These are phyloP conservation scores for Xanthostigma xanthostigma DNA, from an alignment of 2,888 invertebrate species.

Conservation along the genomic window DNA sequence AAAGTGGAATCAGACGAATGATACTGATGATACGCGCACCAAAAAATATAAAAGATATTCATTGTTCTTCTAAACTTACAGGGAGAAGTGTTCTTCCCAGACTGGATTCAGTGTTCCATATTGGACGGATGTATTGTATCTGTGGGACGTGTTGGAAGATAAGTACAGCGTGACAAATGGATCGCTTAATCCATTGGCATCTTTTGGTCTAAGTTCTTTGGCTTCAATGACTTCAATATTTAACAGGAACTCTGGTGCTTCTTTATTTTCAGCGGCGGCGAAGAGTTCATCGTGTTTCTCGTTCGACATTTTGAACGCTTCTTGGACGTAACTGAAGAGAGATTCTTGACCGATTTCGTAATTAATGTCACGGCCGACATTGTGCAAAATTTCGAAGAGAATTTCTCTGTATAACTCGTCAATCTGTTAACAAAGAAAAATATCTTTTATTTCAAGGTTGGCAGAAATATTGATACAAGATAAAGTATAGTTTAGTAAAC, in stretches of 20 bases:
- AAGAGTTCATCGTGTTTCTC: slow-evolving; percentile 58
- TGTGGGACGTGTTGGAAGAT: slow-evolving; percentile 57
- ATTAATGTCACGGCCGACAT: slow-evolving; percentile 64
- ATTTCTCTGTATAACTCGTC: slow-evolving; percentile 78
- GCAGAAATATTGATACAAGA: neutral
- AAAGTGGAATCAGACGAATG: too few relatives aligned
- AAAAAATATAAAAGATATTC: slow-evolving; percentile 12
- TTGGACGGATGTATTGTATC: slow-evolving; percentile 86
- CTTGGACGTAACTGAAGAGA: slow-evolving; percentile 61
- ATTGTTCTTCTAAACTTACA: slow-evolving; percentile 46
- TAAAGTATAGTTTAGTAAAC: too few relatives aligned
- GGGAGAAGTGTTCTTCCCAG: slow-evolving; percentile 96
- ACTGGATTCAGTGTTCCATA: slow-evolving; percentile 74
- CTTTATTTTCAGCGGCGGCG: slow-evolving; percentile 56
- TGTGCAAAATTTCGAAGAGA: slow-evolving; percentile 68
- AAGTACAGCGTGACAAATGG: slow-evolving; percentile 90
- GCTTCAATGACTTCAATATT: slow-evolving; percentile 80
- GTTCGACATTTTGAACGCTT: slow-evolving; percentile 65
- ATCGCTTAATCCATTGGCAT: slow-evolving; percentile 88
- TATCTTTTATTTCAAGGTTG: neutral
- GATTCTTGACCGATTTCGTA: slow-evolving; percentile 53
- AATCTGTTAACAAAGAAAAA: slow-evolving; percentile 38
- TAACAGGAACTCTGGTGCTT: slow-evolving; percentile 69
- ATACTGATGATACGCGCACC: slow-evolving; percentile 16
- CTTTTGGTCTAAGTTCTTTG: slow-evolving; percentile 70